These are phyloP conservation scores for Brachyistius frenatus DNA, from an alignment of 2,113 vertebrate genomes.

Conservation along the genomic window DNA sequence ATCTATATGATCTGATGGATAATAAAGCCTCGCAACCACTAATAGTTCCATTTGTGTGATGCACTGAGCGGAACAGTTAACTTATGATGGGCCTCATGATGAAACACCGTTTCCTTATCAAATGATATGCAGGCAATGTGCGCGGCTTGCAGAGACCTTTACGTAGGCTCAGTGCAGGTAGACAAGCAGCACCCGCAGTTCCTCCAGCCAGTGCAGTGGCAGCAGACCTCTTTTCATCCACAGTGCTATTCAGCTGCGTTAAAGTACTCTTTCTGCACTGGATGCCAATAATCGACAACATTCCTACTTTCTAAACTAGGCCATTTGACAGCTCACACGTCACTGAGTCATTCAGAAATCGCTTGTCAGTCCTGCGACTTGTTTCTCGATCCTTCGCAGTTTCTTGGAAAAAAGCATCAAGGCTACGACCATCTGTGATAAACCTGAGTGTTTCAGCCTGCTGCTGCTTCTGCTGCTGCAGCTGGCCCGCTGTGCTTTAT, in stretches of 20 bases:
- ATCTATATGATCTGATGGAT: conserved; percentile 32
- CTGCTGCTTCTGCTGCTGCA: conserved; percentile 26
- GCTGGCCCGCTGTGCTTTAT: conserved; percentile 53
- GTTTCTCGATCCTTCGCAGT: conserved; percentile 22
- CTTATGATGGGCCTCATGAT: conserved; percentile 35
- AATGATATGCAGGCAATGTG: conserved; percentile 22
- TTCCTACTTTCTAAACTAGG: conserved; percentile 1
- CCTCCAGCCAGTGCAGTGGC: conserved; percentile 65
- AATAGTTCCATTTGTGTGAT: conserved; percentile 31
- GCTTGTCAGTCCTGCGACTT: neutral
- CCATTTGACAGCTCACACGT: conserved; percentile 8
- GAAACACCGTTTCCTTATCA: conserved; percentile 18
- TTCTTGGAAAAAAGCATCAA: conserved; percentile 35
- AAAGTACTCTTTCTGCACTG: conserved; percentile 48
- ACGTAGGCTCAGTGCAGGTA: conserved; percentile 59
- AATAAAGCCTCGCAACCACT: conserved; percentile 29
- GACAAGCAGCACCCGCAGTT: conserved; percentile 59
- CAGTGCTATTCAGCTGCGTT: conserved; percentile 45
- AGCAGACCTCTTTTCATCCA: conserved; percentile 62
- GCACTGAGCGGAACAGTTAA: conserved; percentile 36
- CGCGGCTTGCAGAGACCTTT: conserved; percentile 34
- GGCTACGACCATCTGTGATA: conserved; percentile 49
- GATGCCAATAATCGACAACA: conserved; percentile 29
- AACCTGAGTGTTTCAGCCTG: conserved; percentile 48
- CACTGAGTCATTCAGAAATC: neutral